Conservation (phyloP, 2,888 invertebrate genomes). For the Clitarchus hookeri region DNA sequence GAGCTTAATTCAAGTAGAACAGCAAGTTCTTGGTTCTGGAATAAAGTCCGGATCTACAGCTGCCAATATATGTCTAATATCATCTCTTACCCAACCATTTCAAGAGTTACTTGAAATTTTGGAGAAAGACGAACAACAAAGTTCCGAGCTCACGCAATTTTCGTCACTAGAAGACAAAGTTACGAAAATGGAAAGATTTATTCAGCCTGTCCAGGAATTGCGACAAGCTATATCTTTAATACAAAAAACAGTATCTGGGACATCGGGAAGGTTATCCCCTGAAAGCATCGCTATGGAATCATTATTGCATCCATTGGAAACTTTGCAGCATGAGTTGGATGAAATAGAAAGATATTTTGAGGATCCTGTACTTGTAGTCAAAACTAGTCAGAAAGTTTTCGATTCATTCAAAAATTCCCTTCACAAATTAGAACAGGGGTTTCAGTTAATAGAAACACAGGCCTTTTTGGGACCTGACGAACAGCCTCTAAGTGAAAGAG, state of each 20-base stretch:
- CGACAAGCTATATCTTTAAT: neutral
- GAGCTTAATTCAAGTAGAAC: constrained; percentile 50
- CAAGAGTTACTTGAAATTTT: constrained; percentile 54
- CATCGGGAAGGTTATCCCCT: constrained; percentile 10
- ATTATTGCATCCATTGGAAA: neutral
- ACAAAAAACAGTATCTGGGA: neutral
- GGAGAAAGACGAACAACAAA: constrained; percentile 39
- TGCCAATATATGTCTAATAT: constrained; percentile 45
- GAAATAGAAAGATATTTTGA: neutral
- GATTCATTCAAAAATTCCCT: constrained; percentile 16
- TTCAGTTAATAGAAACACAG: constrained; percentile 42
- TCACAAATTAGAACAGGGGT: constrained; percentile 46
- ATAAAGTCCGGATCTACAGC: constrained; percentile 24
- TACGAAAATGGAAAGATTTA: neutral
- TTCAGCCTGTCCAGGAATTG: neutral
- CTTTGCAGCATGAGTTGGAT: neutral
- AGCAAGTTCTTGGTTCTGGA: constrained; percentile 32
- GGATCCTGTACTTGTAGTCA: neutral
- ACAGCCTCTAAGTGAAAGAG: constrained; percentile 45
- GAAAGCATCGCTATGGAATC: neutral
- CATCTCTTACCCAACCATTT: constrained; percentile 54
- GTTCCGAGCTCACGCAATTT: neutral
- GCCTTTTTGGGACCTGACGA: constrained; percentile 46
- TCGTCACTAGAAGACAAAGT: neutral
- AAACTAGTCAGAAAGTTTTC: neutral